A percentile compares a stretch with the other conserved stretches of the same genome.
Conservation (phyloP, 2,888 invertebrate genomes). For the Drosophila vallismaia region DNA sequence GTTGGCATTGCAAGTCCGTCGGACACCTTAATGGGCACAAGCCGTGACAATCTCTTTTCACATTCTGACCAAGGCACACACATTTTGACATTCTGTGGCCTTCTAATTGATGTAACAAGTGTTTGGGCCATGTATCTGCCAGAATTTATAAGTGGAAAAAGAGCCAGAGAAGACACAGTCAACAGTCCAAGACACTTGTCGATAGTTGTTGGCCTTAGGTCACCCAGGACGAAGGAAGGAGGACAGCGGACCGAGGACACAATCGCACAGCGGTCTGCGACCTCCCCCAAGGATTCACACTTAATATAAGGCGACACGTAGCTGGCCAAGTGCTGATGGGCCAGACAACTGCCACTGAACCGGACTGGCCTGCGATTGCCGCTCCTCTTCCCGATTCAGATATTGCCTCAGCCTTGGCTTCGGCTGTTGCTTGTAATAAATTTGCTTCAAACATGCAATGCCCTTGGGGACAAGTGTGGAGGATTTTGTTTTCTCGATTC, state of each 20-base stretch:
- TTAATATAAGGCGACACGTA: conserved; percentile 73
- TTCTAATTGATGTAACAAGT: conserved; percentile 82
- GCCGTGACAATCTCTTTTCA: conserved; percentile 57
- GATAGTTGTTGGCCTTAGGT: conserved; percentile 63
- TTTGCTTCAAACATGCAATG: conserved; percentile 77
- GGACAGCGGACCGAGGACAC: conserved; percentile 1
- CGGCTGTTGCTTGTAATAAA: conserved; percentile 77
- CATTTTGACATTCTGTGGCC: conserved; percentile 63
- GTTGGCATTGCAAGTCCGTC: conserved; percentile 53
- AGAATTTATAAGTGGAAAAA: conserved; percentile 79
- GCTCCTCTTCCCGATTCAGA: conserved; percentile 11
- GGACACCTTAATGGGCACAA: conserved; percentile 61
- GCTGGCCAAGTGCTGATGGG: conserved; percentile 69
- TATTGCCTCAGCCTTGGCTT: conserved; percentile 27
- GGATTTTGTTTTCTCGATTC: conserved; percentile 42
- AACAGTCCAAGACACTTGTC: conserved; percentile 74
- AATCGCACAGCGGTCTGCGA: conserved; percentile 13
- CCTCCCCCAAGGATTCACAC: conserved; percentile 64
- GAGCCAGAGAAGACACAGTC: conserved; percentile 66
- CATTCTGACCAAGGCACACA: conserved; percentile 52
- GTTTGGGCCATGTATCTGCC: conserved; percentile 80
- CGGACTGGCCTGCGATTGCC: conserved; percentile 23
- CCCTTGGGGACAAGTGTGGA: conserved; percentile 75
- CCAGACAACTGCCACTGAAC: conserved; percentile 69
- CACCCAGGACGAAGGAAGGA: conserved; percentile 4